Evolutionary conservation across 2,888 invertebrate species (phyloP), one percentile per base, ranked within the genome.

Genomic region (Cantharis rustica): DNA sequence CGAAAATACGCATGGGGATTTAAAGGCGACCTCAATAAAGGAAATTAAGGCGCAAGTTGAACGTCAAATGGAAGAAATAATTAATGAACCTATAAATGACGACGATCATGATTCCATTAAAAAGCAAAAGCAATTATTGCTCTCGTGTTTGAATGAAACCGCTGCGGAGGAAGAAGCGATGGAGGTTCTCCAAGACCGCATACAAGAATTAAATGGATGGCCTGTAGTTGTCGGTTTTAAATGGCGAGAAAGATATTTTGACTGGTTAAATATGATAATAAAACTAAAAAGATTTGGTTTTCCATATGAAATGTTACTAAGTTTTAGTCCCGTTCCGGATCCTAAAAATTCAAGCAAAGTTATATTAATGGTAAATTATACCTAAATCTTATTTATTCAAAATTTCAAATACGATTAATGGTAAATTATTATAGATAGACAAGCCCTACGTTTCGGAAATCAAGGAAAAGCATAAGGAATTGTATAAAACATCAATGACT

Each of bases 1-100:
- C 27, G 90, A 91, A 82, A 90, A 89, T 71, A 92, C 92, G 0
- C 86, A 93, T 93, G 71, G 71, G 1, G 31, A 71, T 87, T 92
- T 93, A 0, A 91, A 92, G 2, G 91, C 94, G 69, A 93, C 93
- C 80, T 90, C 91, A 1, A 92, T 94, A 88, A 92, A 92, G 69
- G 90, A 91, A 79, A 91, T 94, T 83, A 91, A 92, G 16, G 70
- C 69, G 10, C 20, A 77, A 69, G 72, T 75, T 5, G 10, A 61
- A 16, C 26, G 62, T 3, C 70, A 76, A 23, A 16, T 73, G 7
- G 16, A 31, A 16, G 72, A 77, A 16, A 72, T 77, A 31, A 16
- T 72, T 11, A 20, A 69, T 61, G 72, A 71, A 63, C 76, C 78
- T 5, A 61, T 75, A 7, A 68, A 15, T n/a, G 75, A 27, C 10